Base-by-base conservation (phyloP, 2,113 vertebrate genomes). In the Columba livia region DNA sequence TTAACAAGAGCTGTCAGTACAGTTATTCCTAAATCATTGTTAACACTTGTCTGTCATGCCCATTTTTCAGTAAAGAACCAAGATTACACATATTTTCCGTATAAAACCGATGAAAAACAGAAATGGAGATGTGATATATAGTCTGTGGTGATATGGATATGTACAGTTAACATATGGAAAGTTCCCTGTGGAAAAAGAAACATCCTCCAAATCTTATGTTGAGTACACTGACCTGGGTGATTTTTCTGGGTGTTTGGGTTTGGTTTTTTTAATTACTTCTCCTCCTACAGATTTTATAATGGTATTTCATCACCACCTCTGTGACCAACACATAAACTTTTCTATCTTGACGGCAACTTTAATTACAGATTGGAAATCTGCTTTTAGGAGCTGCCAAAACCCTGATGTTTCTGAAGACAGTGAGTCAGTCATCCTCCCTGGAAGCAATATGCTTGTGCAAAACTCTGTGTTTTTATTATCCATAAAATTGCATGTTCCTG, bases 391-490 rank as follows among this genome's bases (percentile, higher is more conserved):
- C 48, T 90, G 69, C 40, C 51, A 95, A 86, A 90, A 86, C 56
- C 29, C 70, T 90, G 18, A 16, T 83, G 38, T 64, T 88, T 92
- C 38, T 90, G 69, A 74, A 84, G 54, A 66, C 2, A 83, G 32
- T 31, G 72, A 92, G 56, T 80, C 72, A 93, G 34, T 74, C 56
- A 66, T 70, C 24, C 25, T 85, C 51, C 32, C 53, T 90, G 65
- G 77, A 94, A 79, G 48, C 38, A 81, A 75, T 81, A 84, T 48
- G 53, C 32, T 92, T 86, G 71, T 87, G 34, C 29, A 93, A 92
- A 86, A 86, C 20, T 87, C 69, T 71, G 5, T 90, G 50, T 75
- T 93, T 92, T 96, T 89, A 88, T 70, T 92, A 81, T n/a, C 42
- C 29, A 64, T 87, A 84, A 92, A 90, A 89, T 90, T 84, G 10